Evolutionary conservation across 2,113 vertebrate species (phyloP).

Genomic region (Chaetura pelagica): DNA sequence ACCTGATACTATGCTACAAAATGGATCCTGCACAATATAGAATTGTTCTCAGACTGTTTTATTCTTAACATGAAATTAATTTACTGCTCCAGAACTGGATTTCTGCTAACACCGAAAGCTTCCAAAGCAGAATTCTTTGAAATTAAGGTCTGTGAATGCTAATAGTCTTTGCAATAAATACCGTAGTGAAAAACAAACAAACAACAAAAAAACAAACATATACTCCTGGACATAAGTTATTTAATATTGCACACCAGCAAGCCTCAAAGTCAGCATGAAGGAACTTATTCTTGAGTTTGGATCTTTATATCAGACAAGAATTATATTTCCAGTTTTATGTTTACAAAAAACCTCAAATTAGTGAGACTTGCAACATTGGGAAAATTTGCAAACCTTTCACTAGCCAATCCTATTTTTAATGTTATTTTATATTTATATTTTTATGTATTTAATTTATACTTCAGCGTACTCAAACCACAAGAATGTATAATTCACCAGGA

Average conservation of each 20-base stretch:
- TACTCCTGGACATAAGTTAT: background rate
- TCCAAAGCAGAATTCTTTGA: background rate
- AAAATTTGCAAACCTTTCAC: background rate
- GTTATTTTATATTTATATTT: background rate
- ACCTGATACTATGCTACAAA: constrained; percentile 2
- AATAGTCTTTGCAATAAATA: background rate
- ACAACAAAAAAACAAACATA: background rate
- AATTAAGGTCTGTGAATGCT: background rate
- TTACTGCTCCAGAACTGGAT: background rate
- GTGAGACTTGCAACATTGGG: background rate
- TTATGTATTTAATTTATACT: background rate
- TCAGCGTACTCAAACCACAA: background rate
- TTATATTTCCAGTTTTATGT: background rate
- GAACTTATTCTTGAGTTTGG: background rate
- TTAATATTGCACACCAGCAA: background rate
- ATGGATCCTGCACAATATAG: background rate
- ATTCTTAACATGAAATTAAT: background rate
- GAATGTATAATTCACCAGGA: background rate
- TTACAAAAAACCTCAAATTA: background rate
- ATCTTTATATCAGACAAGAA: background rate
- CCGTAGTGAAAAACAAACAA: background rate
- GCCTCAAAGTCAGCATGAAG: background rate
- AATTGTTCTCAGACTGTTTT: background rate
- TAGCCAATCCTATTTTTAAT: background rate
- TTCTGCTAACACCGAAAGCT: background rate